Percentiles rank a stretch among this genome's conserved stretches.
Conservation (phyloP, 2,113 vertebrate genomes). For the Porphyrio hochstetteri region DNA sequence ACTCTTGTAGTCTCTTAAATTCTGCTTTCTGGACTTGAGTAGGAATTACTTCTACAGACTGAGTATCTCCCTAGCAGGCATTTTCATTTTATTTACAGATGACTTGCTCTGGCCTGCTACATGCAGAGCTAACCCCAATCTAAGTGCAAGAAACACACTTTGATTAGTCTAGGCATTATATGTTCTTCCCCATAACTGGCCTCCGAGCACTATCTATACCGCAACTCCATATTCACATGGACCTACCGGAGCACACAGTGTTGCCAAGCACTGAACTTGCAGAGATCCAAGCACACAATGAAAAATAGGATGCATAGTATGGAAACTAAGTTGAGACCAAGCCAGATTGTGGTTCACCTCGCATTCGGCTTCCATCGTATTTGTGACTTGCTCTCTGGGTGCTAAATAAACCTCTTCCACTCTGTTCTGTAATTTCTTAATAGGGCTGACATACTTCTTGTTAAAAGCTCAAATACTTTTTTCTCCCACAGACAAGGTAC, state of each 20-base stretch:
- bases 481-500: neutral
- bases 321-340: neutral
- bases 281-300: neutral
- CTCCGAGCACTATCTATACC: neutral
- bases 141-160: conserved; percentile 29
- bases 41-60: conserved; percentile 53
- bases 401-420: neutral
- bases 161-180: neutral
- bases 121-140: neutral
- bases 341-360: neutral
- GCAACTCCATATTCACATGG: neutral
- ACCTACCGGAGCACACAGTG: neutral
- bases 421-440: neutral
- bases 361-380: neutral
- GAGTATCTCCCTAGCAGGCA: neutral
- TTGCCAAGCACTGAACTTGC: neutral
- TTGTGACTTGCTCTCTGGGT: neutral
- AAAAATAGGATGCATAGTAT: neutral
- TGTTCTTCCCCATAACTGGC: neutral
- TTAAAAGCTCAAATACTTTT: neutral
- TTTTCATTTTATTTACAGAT: conserved; percentile 16
- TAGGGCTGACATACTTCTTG: neutral
- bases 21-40: conserved; percentile 39
- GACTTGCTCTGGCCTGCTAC: neutral
- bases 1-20: neutral